Percentiles rank a stretch among this genome's conserved stretches.
phyloP scores from a whole-genome alignment of 1,140 invertebrate genomes.

The Drosophila lacertosa region DNA sequence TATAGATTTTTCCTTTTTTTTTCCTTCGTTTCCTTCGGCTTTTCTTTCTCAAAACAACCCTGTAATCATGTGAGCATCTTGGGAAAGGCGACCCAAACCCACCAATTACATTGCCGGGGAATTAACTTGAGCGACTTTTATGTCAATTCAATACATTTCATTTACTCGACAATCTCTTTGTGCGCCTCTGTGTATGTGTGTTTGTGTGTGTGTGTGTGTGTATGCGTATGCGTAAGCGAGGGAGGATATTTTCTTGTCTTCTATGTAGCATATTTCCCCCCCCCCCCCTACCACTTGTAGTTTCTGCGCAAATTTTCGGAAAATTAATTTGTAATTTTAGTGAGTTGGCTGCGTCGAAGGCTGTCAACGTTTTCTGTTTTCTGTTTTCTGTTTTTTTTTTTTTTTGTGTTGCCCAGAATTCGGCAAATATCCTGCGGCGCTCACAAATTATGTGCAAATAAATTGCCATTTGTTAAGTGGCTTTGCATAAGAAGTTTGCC shows the following conservation, averaged over 20 bases:
- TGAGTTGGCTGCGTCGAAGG: conserved; percentile 26
- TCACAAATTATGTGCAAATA: conserved; percentile 82
- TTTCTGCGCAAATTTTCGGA: conserved; percentile 75
- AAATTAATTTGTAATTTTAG: conserved; percentile 82
- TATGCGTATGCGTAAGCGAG: neutral
- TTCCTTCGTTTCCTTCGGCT: too few relatives aligned
- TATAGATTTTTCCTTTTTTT: conserved; percentile 52
- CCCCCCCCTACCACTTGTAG: conserved; percentile 50
- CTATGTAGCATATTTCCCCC: conserved; percentile 57
- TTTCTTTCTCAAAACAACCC: conserved; percentile 55
- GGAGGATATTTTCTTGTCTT: conserved; percentile 27
- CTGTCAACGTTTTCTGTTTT: conserved; percentile 34
- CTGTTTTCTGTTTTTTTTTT: conserved; percentile 23
- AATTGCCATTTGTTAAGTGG: conserved; percentile 82
- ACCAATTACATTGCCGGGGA: conserved; percentile 78
- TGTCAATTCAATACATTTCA: conserved; percentile 83
- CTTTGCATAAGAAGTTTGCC: conserved; percentile 80
- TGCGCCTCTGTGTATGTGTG: conserved; percentile 12
- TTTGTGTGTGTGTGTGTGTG: neutral
- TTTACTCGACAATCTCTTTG: conserved; percentile 59
- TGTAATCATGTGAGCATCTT: conserved; percentile 64
- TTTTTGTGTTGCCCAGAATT: conserved; percentile 26
- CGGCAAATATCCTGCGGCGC: conserved; percentile 73
- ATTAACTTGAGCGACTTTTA: conserved; percentile 82
- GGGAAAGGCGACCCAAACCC: conserved; percentile 6